Base-by-base conservation (phyloP, 2,113 vertebrate species). In the Otis tarda region DNA sequence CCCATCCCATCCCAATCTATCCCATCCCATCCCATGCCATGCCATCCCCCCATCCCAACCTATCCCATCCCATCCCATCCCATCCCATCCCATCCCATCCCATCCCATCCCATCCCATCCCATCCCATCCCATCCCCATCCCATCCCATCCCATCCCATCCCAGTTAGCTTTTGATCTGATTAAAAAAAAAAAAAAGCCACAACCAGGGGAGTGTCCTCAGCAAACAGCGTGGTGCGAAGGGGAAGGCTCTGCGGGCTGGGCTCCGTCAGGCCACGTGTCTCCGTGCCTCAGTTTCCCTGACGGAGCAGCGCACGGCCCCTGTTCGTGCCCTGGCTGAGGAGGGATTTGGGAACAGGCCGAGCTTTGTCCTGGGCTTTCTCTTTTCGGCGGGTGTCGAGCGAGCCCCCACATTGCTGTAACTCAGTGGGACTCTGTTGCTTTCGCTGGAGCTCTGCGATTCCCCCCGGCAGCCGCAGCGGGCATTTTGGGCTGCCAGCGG, bases 261-360 rank as follows among this genome's bases (percentile, higher is more conserved):
- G 43, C 57, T 45, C 5, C 0, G 6, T 41, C 37, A 80, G 80
- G 50, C 11, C 1, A 1, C 1, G 0, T 11, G 4, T 28, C 60
- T 57, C 80, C 0, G 3, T 97, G 96, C 86, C 95, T 95, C 89
- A 20, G 89, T 96, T 96, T 96, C 93, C 89, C 86, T 47, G 9
- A 55, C 25, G 65, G 47, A 68, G 73, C 68, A 56, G 73, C 9
- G 0, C 41, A 9, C 19, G 6, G 19, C 70, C 60, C 22, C 28
- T 4, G 0, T n/a, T 60, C 35, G 0, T 33, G 53, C 11, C 39
- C 3, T 1, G 0, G 4, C 7, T 28, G 45, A 57, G 41, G 41
- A 60, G 23, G 43, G 11, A 11, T 81, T 76, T 55, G 47, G 68
- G 55, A 64, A 37, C 27, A 50, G 30, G 45, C 56, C 49, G 64